Conservation (phyloP, 2,797 vertebrate genomes). For the Aldrovandia affinis region DNA sequence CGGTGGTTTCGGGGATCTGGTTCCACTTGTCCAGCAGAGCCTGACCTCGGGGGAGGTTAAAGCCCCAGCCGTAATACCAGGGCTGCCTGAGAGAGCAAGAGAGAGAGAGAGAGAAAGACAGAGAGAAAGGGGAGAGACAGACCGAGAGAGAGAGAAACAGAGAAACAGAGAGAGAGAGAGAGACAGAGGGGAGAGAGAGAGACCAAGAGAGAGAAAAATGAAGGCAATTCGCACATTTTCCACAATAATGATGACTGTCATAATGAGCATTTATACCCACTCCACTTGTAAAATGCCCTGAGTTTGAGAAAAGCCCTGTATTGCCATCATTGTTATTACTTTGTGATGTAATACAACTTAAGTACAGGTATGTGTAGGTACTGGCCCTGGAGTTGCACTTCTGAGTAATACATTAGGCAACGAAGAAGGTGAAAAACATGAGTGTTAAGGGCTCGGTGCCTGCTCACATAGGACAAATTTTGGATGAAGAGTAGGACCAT, state of each 20-base stretch:
- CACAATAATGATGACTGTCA: too few relatives aligned
- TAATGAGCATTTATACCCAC: background rate
- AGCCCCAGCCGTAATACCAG: slow-evolving; percentile 98
- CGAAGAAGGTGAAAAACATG: too few relatives aligned
- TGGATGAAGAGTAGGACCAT: background rate
- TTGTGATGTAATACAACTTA: background rate
- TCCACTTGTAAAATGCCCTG: background rate
- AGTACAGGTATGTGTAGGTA: background rate
- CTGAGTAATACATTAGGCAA: background rate
- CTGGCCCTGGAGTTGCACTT: background rate
- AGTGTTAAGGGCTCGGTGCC: too few relatives aligned
- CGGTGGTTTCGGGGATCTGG: slow-evolving; percentile 92
- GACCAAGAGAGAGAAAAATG: too few relatives aligned
- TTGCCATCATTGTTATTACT: background rate
- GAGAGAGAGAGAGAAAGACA: slow-evolving; percentile 28
- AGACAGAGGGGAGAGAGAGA: too few relatives aligned
- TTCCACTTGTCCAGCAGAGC: slow-evolving; percentile 97
- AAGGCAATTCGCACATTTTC: too few relatives aligned
- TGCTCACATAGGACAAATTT: too few relatives aligned
- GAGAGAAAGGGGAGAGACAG: background rate
- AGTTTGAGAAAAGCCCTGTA: background rate
- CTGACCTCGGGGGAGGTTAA: slow-evolving; percentile 93
- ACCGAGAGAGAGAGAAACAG: background rate
- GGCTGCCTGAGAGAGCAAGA: slow-evolving; percentile 84
- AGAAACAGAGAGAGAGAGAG: background rate